Conservation (phyloP, 2,888 invertebrate genomes). For the Augiades crinisus region DNA sequence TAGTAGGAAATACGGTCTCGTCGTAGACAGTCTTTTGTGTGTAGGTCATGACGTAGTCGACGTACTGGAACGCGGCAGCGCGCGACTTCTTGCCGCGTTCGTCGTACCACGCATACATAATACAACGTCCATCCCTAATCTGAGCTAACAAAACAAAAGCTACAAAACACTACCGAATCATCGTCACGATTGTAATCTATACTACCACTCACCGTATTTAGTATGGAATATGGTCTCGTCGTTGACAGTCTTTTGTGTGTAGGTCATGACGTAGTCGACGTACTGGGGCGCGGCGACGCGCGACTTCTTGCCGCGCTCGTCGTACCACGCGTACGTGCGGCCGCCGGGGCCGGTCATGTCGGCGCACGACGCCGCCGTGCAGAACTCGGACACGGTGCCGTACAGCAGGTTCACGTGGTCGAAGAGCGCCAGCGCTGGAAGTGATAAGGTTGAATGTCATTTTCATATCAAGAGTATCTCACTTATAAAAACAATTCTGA, state of each 20-base stretch:
- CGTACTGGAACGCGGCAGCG: conserved; percentile 98
- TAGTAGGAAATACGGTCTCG: conserved; percentile 98
- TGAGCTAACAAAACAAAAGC: no score
- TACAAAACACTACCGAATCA: no score
- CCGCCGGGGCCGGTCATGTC: conserved; percentile 98
- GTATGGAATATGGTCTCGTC: conserved; percentile 99
- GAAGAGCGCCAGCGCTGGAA: conserved; percentile 96
- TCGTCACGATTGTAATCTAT: no score
- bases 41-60: conserved; percentile 99
- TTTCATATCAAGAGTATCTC: no score
- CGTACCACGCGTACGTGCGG: conserved; percentile 98
- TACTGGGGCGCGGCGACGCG: conserved; percentile 99
- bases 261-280: conserved; percentile 99
- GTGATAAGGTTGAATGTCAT: no score
- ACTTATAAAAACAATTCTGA: no score
- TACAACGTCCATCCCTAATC: no score
- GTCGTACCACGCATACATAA: conserved; percentile 99
- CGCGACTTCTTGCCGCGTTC: conserved; percentile 99
- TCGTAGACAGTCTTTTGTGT: conserved; percentile 98
- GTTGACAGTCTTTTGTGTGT: conserved; percentile 97
- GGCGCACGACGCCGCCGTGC: conserved; percentile 96
- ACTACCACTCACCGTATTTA: conserved; percentile 97
- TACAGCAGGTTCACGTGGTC: conserved; percentile 99
- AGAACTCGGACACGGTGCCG: conserved; percentile 99
- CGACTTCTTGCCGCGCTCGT: conserved; percentile 99